Percentiles rank a stretch among this genome's conserved stretches.
phyloP scores from a whole-genome alignment of 2,888 invertebrate genomes.

The Tolmerus cingulatus region DNA sequence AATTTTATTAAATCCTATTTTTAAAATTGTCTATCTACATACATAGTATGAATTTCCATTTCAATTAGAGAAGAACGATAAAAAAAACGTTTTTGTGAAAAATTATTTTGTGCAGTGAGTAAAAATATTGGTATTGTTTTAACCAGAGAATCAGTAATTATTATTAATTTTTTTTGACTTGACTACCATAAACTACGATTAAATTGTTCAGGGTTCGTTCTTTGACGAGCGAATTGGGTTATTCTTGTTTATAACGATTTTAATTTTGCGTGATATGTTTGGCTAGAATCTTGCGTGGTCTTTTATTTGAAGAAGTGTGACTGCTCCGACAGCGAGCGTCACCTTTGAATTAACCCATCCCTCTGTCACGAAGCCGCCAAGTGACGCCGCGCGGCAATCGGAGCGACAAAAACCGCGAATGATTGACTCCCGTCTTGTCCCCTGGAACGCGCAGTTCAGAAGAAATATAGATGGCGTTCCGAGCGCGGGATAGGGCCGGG shows the following conservation, averaged over 20 bases:
- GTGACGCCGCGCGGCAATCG: neutral
- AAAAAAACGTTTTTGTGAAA: too few species aligned
- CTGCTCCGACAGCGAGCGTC: neutral
- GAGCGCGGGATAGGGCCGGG: neutral
- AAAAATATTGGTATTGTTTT: too few species aligned
- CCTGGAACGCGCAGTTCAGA: neutral
- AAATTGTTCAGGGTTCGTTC: neutral
- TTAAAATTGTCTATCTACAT: too few species aligned
- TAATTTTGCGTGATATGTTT: neutral
- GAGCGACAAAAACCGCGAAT: neutral
- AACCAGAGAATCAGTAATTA: too few species aligned
- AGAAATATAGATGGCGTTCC: neutral
- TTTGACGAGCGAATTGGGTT: too few species aligned
- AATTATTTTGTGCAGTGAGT: too few species aligned
- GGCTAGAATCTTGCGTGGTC: too few species aligned
- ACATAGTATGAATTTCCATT: too few species aligned
- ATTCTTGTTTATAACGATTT: neutral
- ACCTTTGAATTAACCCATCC: neutral
- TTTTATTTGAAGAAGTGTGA: too few species aligned
- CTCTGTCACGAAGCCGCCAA: neutral
- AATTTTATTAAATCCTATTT: too few species aligned
- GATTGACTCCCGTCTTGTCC: constrained; percentile 11
- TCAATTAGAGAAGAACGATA: too few species aligned
- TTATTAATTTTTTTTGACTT: too few species aligned
- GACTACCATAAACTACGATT: neutral